Evolutionary conservation across 2,113 vertebrate genomes (phyloP).

Genomic region (Ellobius talpinus): DNA sequence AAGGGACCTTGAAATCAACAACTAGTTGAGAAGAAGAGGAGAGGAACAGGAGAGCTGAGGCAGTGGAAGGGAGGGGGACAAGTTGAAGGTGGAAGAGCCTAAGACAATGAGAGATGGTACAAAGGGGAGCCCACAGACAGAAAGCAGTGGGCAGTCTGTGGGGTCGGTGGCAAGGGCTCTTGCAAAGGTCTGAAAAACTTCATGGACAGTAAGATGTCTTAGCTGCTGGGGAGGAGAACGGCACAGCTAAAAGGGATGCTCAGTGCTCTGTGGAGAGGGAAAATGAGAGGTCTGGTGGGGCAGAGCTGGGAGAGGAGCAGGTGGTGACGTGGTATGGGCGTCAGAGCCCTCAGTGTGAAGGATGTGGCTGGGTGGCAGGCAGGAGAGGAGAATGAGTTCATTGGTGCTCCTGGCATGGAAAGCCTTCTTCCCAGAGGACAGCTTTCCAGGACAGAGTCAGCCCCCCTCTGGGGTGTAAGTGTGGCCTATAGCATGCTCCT

Average conservation of each 20-base stretch:
- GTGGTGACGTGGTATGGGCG: neutral
- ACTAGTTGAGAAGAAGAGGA: neutral
- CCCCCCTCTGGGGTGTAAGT: accelerated
- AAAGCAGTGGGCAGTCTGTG: neutral
- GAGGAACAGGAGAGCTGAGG: accelerated
- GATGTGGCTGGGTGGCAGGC: neutral
- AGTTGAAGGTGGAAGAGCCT: accelerated
- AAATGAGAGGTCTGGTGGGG: neutral
- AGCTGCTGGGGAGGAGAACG: neutral
- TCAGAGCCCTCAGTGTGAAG: neutral
- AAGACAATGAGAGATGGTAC: too few species aligned
- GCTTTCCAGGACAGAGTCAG: neutral
- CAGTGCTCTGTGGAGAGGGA: neutral
- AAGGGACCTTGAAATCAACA: neutral
- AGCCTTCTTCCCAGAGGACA: neutral
- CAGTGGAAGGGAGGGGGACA: too few species aligned
- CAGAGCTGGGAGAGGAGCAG: neutral
- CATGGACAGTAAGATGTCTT: neutral
- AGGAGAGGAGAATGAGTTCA: neutral
- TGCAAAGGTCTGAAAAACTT: neutral
- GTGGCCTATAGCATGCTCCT: neutral
- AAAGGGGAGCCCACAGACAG: neutral
- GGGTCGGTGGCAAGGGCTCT: too few species aligned
- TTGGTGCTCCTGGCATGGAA: neutral
- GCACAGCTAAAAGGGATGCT: neutral